Base-by-base conservation (phyloP, 2,888 invertebrate genomes). In the Campaea margaritaria region DNA sequence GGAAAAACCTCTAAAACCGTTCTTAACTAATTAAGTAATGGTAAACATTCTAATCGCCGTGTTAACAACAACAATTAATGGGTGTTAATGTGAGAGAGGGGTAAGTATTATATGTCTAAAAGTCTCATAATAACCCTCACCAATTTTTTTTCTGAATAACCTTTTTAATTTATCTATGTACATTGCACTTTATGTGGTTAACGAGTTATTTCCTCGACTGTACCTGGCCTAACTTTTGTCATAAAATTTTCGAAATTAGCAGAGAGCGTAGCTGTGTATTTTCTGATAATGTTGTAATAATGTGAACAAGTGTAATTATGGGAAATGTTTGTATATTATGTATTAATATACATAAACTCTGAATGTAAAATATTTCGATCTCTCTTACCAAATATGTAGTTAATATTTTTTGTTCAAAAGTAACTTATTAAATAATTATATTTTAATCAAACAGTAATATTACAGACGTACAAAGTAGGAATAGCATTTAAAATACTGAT, bases 321-420 rank as follows among this genome's bases (percentile, higher is more conserved):
- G 2, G 21, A 21, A 14, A 21, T 21, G 65, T 67, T 63, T 55
- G 11, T 21, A 21, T 21, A 21, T 21, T 21, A 21, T 5, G 5
- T 21, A 21, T 3, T 21, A 21, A 21, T 21, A 21, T 21, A 21
- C 21, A 21, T 21, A 21, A 3, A 21, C 21, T 2, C 5, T 21
- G 21, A 21, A 21, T 21, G 5, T 21, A 3, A 21, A 21, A 31
- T 46, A 49, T 2, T 58, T 61, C 34, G 70, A 70, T 72, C 70
- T 72, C 72, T 65, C 57, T 62, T 61, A 78, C 69, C 68, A 72
- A 73, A 74, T 60, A 67, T 52, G n/a, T n/a, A n/a, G n/a, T 67
- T 66, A 58, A 64, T 58, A 48, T 34, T 7, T 34, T 34, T 9
- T 3, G 2, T 9, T 11, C 8, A 34, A 34, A 34, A 7, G 2